Percentiles rank a stretch among this genome's conserved stretches.
These are phyloP conservation scores for Bombylius discolor DNA, from an alignment of 2,888 invertebrate genomes.

Conservation along the genomic window DNA sequence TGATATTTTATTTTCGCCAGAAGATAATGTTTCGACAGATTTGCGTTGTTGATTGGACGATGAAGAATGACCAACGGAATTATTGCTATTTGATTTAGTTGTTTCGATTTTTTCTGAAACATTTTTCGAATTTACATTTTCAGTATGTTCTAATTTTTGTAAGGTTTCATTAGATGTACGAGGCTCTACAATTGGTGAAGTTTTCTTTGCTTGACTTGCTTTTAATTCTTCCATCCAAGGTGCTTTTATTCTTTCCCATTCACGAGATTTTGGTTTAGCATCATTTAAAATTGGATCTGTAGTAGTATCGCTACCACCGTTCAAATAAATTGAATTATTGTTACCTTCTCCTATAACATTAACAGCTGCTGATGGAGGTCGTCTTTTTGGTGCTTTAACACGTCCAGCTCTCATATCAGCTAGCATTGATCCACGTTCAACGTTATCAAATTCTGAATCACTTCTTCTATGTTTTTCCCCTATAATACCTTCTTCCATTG, in stretches of 20 bases:
- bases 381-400: conserved; percentile 43
- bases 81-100: conserved; percentile 4
- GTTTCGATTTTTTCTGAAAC: background rate
- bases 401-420: conserved; percentile 51
- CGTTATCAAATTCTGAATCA: conserved; percentile 47
- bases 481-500: conserved; percentile 20
- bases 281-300: conserved; percentile 26
- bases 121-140: background rate
- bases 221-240: conserved; percentile 76
- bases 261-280: conserved; percentile 50
- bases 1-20: background rate
- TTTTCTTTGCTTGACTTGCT: conserved; percentile 48
- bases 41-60: conserved; percentile 6
- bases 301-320: conserved; percentile 23
- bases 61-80: background rate
- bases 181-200: conserved; percentile 29
- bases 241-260: conserved; percentile 59
- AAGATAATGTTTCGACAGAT: conserved; percentile 3
- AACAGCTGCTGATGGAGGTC: conserved; percentile 45
- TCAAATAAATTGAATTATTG: conserved; percentile 27
- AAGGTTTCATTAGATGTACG: background rate
- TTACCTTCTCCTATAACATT: conserved; percentile 31
- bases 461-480: conserved; percentile 26
- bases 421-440: conserved; percentile 48
- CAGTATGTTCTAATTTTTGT: background rate